A percentile compares a stretch with the other conserved stretches of the same genome.
Conservation (phyloP, 2,888 invertebrate genomes). For the Oscheius onirici region DNA sequence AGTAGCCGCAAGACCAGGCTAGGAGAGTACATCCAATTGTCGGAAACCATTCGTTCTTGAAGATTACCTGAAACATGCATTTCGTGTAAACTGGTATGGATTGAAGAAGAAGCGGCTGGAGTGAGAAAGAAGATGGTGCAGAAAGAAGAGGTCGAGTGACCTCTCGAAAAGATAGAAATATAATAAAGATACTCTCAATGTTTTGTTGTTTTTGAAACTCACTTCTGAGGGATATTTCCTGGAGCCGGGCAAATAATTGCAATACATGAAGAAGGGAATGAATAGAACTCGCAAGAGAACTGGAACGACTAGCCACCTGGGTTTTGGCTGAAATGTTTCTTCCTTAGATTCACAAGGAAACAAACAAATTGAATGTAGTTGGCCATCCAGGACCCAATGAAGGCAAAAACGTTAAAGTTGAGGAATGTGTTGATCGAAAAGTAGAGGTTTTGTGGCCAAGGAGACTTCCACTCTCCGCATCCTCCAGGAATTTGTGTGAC, state of each 20-base stretch:
- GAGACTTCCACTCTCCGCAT: constrained; percentile 19
- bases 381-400: constrained; percentile 88
- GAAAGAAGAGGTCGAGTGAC: no score
- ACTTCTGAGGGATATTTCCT: constrained; percentile 1
- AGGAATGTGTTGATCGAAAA: constrained; percentile 85
- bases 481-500: not conserved
- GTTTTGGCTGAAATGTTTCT: constrained; percentile 78
- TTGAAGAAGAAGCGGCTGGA: no score
- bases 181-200: no score
- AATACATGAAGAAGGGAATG: constrained; percentile 88
- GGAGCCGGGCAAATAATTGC: constrained; percentile 83
- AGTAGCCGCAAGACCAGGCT: constrained; percentile 90
- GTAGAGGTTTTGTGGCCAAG: constrained; percentile 55
- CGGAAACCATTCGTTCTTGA: constrained; percentile 78
- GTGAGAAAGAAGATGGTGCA: no score
- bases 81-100: no score
- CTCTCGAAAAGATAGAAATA: no score
- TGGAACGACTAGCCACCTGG: constrained; percentile 82
- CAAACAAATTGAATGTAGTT: constrained; percentile 81
- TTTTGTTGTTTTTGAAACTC: not conserved
- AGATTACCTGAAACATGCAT: constrained; percentile 77
- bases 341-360: constrained; percentile 2
- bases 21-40: constrained; percentile 77
- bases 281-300: constrained; percentile 81
- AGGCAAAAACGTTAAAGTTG: constrained; percentile 90